These are phyloP conservation scores for Apostichopus japonicus DNA, from an alignment of 35 echinoderm and acorn worm species.

Conservation along the genomic window DNA sequence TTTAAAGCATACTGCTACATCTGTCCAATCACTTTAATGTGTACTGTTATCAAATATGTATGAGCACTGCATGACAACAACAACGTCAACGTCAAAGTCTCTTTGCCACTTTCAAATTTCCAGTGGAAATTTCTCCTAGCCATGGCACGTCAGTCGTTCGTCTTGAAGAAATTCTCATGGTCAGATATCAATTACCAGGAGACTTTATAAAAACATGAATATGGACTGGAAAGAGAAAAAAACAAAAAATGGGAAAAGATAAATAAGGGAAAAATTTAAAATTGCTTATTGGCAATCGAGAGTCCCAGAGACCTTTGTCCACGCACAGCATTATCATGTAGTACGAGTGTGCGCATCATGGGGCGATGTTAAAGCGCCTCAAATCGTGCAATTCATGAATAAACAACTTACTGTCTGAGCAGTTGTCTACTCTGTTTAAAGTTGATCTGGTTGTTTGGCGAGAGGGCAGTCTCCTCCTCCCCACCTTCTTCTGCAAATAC, in stretches of 20 bases:
- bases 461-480: slow-evolving; percentile 86
- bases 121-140: too few species aligned
- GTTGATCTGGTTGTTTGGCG: slow-evolving; percentile 96
- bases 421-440: slow-evolving; percentile 98
- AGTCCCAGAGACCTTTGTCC: background rate
- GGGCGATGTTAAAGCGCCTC: background rate
- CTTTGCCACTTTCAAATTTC: too few species aligned
- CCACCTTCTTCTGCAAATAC: slow-evolving; percentile 77
- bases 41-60: too few species aligned
- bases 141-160: too few species aligned
- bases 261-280: too few species aligned
- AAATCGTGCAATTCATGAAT: background rate
- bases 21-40: background rate
- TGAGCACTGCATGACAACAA: too few species aligned
- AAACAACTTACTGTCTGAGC: slow-evolving; percentile 94
- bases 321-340: background rate
- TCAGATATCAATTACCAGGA: too few species aligned
- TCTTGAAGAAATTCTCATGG: too few species aligned
- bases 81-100: too few species aligned
- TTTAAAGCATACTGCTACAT: background rate
- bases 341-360: background rate
- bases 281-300: background rate
- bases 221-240: too few species aligned
- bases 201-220: too few species aligned
- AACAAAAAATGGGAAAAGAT: too few species aligned